These are phyloP conservation scores for Gymnothorax javanicus DNA, from an alignment of 2,797 vertebrate genomes.

Conservation along the genomic window DNA sequence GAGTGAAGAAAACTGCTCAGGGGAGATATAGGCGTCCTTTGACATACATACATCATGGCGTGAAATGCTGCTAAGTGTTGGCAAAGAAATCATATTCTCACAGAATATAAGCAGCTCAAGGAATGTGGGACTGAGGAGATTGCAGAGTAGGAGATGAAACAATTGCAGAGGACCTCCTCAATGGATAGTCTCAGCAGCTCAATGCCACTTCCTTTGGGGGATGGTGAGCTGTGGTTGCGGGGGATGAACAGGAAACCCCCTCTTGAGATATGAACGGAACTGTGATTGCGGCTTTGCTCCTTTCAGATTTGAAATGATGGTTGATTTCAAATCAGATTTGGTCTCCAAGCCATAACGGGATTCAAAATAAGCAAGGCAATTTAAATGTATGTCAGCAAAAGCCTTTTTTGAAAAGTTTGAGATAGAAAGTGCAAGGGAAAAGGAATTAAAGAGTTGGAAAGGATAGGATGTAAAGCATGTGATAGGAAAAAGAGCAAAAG, in stretches of 20 bases:
- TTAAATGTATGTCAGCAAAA: background rate
- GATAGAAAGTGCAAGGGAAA: conserved; percentile 22
- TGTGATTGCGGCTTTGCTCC: background rate
- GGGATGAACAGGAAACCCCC: conserved; percentile 24
- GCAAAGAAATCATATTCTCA: background rate
- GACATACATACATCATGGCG: background rate
- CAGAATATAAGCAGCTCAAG: conserved; percentile 13
- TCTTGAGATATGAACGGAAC: conserved; percentile 30
- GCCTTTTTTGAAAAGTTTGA: conserved; percentile 9
- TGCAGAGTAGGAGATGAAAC: conserved; percentile 21
- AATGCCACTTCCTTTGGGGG: conserved; percentile 14
- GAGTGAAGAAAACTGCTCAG: background rate
- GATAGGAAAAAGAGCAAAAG: conserved; percentile 31
- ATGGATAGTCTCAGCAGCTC: conserved; percentile 10
- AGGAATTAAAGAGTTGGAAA: background rate
- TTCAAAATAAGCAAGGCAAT: background rate
- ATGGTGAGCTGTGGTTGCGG: background rate
- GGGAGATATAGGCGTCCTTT: conserved; percentile 1
- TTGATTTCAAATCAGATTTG: conserved; percentile 9
- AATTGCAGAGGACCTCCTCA: background rate
- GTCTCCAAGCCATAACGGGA: background rate
- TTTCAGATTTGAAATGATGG: conserved; percentile 16
- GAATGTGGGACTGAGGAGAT: conserved; percentile 19
- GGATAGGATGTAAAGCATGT: conserved; percentile 20
- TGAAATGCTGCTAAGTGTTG: conserved; percentile 6